phyloP scores from a whole-genome alignment of 2,797 vertebrate species.

The Serranus cabrilla region DNA sequence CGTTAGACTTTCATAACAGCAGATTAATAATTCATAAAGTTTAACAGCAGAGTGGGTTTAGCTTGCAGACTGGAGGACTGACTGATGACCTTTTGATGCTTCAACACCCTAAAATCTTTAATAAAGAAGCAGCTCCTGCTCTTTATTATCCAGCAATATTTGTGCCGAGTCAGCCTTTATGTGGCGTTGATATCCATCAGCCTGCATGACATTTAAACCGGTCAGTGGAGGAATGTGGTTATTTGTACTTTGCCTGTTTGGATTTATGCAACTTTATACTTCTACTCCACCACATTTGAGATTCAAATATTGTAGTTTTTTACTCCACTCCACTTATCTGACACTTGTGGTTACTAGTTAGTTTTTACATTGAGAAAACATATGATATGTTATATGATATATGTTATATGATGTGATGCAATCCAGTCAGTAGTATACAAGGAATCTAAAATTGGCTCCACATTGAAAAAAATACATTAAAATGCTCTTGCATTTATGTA shows the following conservation, averaged over 20 bases:
- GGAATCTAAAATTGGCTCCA: too few relatives aligned
- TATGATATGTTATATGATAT: too few relatives aligned
- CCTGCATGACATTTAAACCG: conserved; percentile 57
- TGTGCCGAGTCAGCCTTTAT: conserved; percentile 48
- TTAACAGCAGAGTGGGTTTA: conserved; percentile 19
- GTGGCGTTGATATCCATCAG: conserved; percentile 40
- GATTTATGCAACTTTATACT: neutral
- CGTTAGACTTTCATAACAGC: conserved; percentile 4
- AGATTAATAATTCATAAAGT: conserved; percentile 39
- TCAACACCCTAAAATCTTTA: conserved; percentile 14
- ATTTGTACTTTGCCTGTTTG: neutral
- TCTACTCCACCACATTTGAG: neutral
- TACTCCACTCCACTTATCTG: neutral
- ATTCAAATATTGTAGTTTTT: neutral
- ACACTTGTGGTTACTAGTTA: too few relatives aligned
- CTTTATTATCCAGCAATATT: conserved; percentile 27
- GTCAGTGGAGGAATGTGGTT: neutral
- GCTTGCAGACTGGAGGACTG: neutral
- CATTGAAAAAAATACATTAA: too few relatives aligned
- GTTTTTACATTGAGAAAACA: too few relatives aligned
- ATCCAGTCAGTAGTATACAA: too few relatives aligned
- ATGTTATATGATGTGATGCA: too few relatives aligned
- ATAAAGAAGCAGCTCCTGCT: conserved; percentile 16
- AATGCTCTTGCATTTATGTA: too few relatives aligned
- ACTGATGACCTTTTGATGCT: conserved; percentile 35